Conservation (phyloP, 2,113 vertebrate species). For the Greenwoodochromis staneri region DNA sequence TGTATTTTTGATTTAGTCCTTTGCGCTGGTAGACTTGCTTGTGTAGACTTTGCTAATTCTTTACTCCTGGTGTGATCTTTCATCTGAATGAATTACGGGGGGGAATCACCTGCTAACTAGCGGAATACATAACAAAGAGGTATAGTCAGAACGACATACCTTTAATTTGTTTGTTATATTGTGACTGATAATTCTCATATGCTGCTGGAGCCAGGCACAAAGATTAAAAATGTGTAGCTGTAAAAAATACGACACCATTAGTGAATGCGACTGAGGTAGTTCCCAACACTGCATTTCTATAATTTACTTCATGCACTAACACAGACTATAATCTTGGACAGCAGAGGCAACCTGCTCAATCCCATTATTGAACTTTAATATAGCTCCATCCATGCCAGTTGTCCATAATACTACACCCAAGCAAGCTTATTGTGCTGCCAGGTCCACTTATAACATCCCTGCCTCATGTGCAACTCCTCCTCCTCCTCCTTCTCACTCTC, state of each 20-base stretch:
- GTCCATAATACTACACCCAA: conserved; percentile 29
- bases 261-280: not conserved
- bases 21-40: not conserved
- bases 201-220: not conserved
- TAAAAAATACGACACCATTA: not conserved
- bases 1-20: not conserved
- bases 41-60: not conserved
- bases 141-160: not conserved
- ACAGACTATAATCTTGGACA: conserved; percentile 20
- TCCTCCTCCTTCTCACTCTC: conserved; percentile 43
- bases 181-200: not conserved
- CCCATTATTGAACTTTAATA: conserved; percentile 55
- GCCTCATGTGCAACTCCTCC: conserved; percentile 57
- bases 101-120: not conserved
- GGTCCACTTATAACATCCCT: conserved; percentile 52
- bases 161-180: not conserved
- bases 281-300: conserved; percentile 6
- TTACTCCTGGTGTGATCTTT: conserved; percentile 10
- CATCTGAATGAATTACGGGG: not conserved
- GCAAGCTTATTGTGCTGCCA: conserved; percentile 55
- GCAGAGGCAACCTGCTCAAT: conserved; percentile 16
- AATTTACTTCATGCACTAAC: conserved; percentile 6
- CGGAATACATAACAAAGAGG: not conserved
- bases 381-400: conserved; percentile 25
- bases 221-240: not conserved